A percentile compares a stretch with the other conserved stretches of the same genome.
Conservation (phyloP, 2,113 vertebrate species). For the Neolamprologus modestus region DNA sequence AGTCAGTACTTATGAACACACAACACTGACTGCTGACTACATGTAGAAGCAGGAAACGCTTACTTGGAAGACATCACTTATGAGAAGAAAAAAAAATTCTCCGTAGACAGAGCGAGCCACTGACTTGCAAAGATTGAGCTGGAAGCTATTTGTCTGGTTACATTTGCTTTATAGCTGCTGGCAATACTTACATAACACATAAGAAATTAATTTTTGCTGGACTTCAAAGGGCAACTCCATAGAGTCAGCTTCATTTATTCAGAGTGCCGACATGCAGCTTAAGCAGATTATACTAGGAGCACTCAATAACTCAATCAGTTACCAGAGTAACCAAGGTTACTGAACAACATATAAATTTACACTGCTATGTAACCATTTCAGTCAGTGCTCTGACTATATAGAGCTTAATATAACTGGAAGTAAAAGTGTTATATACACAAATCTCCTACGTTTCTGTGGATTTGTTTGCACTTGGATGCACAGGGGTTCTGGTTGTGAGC, state of each 20-base stretch:
- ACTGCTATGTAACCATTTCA: not conserved
- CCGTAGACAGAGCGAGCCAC: rapidly evolving
- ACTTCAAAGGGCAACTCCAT: not conserved
- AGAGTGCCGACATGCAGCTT: not conserved
- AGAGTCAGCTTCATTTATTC: not conserved
- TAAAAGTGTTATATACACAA: not conserved
- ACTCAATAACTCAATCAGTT: not conserved
- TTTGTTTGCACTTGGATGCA: not conserved
- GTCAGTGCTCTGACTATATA: not conserved
- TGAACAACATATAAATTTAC: not conserved
- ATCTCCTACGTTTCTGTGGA: not conserved
- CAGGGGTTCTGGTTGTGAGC: not conserved
- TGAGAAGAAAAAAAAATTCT: rapidly evolving
- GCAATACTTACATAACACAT: not conserved
- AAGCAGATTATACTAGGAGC: not conserved
- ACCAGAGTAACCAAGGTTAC: not conserved
- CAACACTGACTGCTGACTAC: not conserved
- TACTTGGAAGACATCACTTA: not conserved
- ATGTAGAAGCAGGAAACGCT: not conserved
- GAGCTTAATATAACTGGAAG: not conserved
- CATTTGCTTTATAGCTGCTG: not conserved
- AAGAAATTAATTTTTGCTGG: not conserved
- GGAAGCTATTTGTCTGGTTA: not conserved
- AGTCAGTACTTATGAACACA: not conserved
- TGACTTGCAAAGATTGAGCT: not conserved